These are phyloP conservation scores for Phoxinus dragarum DNA, from an alignment of 2,797 vertebrate genomes.

Conservation along the genomic window DNA sequence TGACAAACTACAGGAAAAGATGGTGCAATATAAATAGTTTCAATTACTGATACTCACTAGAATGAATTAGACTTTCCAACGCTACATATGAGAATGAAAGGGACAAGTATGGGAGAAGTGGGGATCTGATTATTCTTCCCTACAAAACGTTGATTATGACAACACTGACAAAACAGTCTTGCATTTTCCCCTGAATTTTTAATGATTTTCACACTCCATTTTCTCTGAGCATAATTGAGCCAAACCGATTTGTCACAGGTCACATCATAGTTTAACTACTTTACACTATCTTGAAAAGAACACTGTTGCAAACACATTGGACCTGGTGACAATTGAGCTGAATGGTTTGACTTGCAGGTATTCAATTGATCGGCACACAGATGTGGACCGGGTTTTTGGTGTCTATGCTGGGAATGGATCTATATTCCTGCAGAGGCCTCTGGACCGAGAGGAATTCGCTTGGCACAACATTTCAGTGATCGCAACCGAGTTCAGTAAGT, in stretches of 20 bases:
- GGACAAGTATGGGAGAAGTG: background rate
- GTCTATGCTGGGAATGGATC: slow-evolving; percentile 91
- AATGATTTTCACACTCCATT: slow-evolving; percentile 14
- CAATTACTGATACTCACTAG: background rate
- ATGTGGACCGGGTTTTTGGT: slow-evolving; percentile 92
- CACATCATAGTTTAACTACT: background rate
- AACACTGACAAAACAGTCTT: background rate
- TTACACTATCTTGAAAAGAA: background rate
- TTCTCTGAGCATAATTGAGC: background rate
- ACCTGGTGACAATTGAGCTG: background rate
- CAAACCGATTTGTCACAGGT: background rate
- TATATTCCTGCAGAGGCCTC: slow-evolving; percentile 87
- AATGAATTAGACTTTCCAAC: no score
- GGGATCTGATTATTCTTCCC: background rate
- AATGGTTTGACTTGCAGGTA: slow-evolving; percentile 80
- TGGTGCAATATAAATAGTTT: background rate
- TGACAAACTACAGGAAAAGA: background rate
- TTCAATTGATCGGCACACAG: slow-evolving; percentile 91
- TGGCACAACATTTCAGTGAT: slow-evolving; percentile 98
- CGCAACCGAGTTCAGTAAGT: slow-evolving; percentile 94
- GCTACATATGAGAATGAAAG: background rate
- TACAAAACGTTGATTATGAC: background rate
- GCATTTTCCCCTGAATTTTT: background rate
- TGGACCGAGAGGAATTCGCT: slow-evolving; percentile 88
- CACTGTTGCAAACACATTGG: background rate